Conservation (phyloP, 2,113 vertebrate genomes). For the Cisticola juncidis region DNA sequence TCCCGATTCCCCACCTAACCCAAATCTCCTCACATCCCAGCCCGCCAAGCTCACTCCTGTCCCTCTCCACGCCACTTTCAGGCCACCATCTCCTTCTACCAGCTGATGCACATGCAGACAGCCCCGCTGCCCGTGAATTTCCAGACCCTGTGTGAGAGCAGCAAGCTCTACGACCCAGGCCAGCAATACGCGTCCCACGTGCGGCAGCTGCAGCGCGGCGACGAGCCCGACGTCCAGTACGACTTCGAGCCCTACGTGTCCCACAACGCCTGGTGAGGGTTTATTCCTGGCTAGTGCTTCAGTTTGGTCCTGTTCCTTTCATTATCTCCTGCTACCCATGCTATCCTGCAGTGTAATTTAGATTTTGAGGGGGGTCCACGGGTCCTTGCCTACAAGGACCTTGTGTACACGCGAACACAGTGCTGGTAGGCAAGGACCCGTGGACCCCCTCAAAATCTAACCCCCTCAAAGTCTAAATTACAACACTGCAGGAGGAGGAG, state of each 20-base stretch:
- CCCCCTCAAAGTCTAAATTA: no score
- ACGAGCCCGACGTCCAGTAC: conserved; percentile 82
- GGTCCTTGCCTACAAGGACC: no score
- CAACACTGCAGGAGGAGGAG: no score
- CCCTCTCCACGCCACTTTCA: not conserved
- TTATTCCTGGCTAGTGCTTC: accelerated
- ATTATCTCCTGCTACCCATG: not conserved
- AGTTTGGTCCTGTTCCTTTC: accelerated
- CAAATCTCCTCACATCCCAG: accelerated
- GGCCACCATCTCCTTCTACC: conserved; percentile 97
- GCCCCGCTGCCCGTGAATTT: conserved; percentile 90
- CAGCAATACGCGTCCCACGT: conserved; percentile 92
- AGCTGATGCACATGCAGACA: conserved; percentile 95
- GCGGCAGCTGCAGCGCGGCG: conserved; percentile 82
- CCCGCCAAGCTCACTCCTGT: accelerated
- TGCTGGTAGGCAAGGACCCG: no score
- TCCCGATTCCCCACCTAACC: not conserved
- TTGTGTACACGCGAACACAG: no score
- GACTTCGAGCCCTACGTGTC: conserved; percentile 85
- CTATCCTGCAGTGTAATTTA: no score
- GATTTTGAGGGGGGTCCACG: no score
- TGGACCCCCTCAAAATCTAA: no score
- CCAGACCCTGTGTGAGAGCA: conserved; percentile 96
- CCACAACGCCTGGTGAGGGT: conserved; percentile 58
- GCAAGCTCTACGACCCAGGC: conserved; percentile 92